phyloP scores from a whole-genome alignment of 2,113 vertebrate genomes.

The Rhinogobius similis region DNA sequence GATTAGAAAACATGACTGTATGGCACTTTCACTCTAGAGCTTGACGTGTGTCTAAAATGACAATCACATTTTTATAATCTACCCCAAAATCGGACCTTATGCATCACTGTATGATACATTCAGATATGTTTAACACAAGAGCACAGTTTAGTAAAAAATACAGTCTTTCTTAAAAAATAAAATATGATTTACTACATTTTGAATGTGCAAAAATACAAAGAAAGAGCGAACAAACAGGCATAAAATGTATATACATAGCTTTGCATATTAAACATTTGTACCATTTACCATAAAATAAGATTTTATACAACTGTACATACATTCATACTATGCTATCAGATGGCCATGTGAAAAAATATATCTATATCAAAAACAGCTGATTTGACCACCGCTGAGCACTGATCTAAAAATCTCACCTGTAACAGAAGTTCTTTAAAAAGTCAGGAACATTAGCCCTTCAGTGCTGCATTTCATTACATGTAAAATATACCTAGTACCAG shows the following conservation, averaged over 20 bases:
- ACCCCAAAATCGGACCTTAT: slow-evolving; percentile 23
- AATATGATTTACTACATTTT: slow-evolving; percentile 51
- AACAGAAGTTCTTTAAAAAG: slow-evolving; percentile 45
- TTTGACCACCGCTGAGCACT: slow-evolving; percentile 22
- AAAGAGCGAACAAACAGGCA: slow-evolving; percentile 15
- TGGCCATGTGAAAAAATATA: slow-evolving; percentile 86
- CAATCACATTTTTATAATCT: slow-evolving; percentile 15
- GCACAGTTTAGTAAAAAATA: slow-evolving; percentile 47
- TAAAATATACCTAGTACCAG: slow-evolving; percentile 15
- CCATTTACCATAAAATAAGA: slow-evolving; percentile 71
- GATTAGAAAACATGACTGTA: slow-evolving; percentile 42
- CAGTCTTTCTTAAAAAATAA: slow-evolving; percentile 38
- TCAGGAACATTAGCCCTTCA: slow-evolving; percentile 28
- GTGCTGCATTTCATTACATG: slow-evolving; percentile 20
- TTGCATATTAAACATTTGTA: slow-evolving; percentile 41
- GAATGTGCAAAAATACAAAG: slow-evolving; percentile 60
- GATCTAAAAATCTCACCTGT: slow-evolving; percentile 33
- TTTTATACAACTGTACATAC: slow-evolving; percentile 79
- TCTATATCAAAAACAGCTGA: slow-evolving; percentile 68
- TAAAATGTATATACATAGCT: slow-evolving; percentile 34
- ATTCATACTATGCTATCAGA: slow-evolving; percentile 89
- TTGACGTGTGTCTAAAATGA: slow-evolving; percentile 25
- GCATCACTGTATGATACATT: slow-evolving; percentile 46
- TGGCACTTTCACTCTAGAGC: slow-evolving; percentile 68
- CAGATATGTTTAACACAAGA: slow-evolving; percentile 27